Evolutionary conservation across 2,888 invertebrate species (phyloP), one percentile per base, ranked within the genome.

Genomic region (Macrosiphum euphorbiae): DNA sequence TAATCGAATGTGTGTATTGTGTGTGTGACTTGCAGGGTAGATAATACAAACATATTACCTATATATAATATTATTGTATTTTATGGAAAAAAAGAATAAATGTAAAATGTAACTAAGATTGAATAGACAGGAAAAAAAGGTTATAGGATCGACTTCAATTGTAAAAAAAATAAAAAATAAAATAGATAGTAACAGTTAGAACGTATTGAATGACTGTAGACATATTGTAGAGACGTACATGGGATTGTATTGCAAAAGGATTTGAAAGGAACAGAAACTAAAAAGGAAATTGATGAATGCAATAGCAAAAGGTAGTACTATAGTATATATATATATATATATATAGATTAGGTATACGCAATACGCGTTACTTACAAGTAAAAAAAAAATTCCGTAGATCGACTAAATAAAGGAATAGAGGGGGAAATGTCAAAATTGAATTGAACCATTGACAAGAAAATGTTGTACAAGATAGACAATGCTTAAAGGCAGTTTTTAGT

Each of bases 231-330:
- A 7, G 41, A 20, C 24, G 52, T 88, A 52, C 52, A 41, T 24
- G 10, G n/a, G 52, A 78, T 92, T 88, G 50, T 88, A 52, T 92
- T 88, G 67, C 50, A 92, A 88, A 87, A 88, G 24, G 50, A 67
- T 92, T 52, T 92, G 67, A 92, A 92, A 88, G 20, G 52, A 92
- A 67, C 41, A 52, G 13, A 58, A 67, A 41, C 50, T 67, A 67
- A 87, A 92, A 92, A 88, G 52, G 44, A 92, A 92, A 88, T 52
- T 92, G 92, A 92, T 52, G 67, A 88, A 88, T 52, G 67, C 67
- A 92, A 88, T 88, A 67, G 88, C 8, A 92, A 92, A 88, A 92
- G 5, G 88, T 88, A 87, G 78, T 8, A 11, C 41, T 41, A 47
- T 11, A 44, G 47, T n/a, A 55, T n/a, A 47, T 8, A 28, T 41